These are phyloP conservation scores for Drosophila seguyi DNA, from an alignment of 1,140 invertebrate species.

Conservation along the genomic window DNA sequence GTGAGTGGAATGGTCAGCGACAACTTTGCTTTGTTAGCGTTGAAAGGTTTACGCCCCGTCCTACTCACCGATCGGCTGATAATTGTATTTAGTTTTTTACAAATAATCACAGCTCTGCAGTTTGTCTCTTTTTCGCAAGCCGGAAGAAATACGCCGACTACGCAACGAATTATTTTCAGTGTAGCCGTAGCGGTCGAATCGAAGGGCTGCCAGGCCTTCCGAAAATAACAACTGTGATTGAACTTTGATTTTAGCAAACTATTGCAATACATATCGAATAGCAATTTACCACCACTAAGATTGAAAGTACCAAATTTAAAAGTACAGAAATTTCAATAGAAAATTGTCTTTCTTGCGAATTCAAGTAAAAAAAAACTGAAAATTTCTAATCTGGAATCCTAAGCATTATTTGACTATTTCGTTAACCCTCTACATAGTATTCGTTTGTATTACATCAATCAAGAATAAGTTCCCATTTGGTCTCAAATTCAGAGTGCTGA, in stretches of 20 bases:
- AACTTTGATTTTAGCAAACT: neutral
- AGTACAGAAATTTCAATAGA: neutral
- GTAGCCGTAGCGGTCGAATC: constrained; percentile 7
- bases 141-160: constrained; percentile 10
- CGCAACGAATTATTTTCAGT: constrained; percentile 11
- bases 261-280: neutral
- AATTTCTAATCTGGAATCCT: neutral
- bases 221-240: constrained; percentile 1
- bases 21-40: constrained; percentile 8
- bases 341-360: too few species aligned
- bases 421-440: neutral
- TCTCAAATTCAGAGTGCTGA: neutral
- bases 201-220: neutral
- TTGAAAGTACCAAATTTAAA: neutral
- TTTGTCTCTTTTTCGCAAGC: constrained; percentile 19
- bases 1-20: neutral
- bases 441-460: constrained; percentile 1
- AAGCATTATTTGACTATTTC: constrained; percentile 5
- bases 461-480: neutral
- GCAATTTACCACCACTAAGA: neutral
- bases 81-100: constrained; percentile 2
- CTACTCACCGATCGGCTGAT: constrained; percentile 38
- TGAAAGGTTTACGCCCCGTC: constrained; percentile 23
- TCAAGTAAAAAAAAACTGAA: too few species aligned
- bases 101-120: constrained; percentile 18